Evolutionary conservation across 2,888 invertebrate genomes (phyloP), one percentile per base, ranked within the genome.

Genomic region (Amblyjoppa fuscipennis): DNA sequence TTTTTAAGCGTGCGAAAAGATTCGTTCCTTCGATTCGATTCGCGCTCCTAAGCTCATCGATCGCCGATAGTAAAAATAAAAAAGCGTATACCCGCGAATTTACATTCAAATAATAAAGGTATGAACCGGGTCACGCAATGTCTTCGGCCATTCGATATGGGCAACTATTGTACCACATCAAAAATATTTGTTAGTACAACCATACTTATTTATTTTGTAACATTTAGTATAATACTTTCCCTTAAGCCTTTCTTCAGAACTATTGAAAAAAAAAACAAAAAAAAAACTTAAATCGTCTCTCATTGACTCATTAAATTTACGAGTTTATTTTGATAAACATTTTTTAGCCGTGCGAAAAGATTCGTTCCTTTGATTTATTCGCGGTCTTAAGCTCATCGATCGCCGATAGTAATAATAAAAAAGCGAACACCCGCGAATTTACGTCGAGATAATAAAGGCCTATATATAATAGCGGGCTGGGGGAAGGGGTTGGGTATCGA

Each of bases 311-410:
- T 51, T 51, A 51, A n/a, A n/a, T 51, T 51, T n/a, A 51, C 51
- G 51, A 51, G 9, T 13, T 61, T 11, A 2, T 61, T 61, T 31
- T 28, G 20, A 20, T 20, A 20, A 20, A 20, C 31, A 28, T 20
- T 20, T 20, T 20, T 20, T 20, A 20, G 20, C 59, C 3, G 59
- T 25, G 11, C 59, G 13, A 2, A n/a, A 51, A 61, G 59, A 61
- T 31, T 59, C 59, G 31, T 59, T 59, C 59, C 31, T 28, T 59
- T 69, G 64, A 70, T 31, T 81, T 81, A 81, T 75, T 79, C 69
- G 38, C 38, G 20, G 41, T 49, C 20, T 9, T 75, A 81, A 74
- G 56, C 41, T 28, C 45, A 61, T 81, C 59, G 74, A 70, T 81
- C 69, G 31, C n/a, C 41, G 51, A 73, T 56, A 45, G 16, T 6